Conservation (phyloP, 2,888 invertebrate species). For the Brenthis hecate region DNA sequence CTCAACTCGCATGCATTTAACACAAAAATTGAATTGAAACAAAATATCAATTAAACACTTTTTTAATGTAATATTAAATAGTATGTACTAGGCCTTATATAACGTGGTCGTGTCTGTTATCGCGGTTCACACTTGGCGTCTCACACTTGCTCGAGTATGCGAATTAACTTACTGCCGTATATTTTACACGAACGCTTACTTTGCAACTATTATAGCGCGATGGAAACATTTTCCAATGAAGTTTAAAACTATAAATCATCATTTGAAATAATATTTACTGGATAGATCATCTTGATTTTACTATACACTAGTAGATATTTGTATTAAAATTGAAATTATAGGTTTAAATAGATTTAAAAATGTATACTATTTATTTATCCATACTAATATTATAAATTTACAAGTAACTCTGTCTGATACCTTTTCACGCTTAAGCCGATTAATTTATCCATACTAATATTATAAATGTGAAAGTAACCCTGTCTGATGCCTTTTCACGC, state of each 20-base stretch:
- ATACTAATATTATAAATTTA: too few relatives aligned
- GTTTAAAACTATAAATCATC: constrained; percentile 8
- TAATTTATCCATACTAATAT: too few relatives aligned
- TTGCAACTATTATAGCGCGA: constrained; percentile 28
- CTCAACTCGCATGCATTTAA: too few relatives aligned
- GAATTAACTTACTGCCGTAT: constrained; percentile 42
- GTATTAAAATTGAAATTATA: not conserved
- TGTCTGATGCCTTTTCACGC: too few relatives aligned
- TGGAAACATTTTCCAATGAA: constrained; percentile 7
- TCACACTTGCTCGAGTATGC: constrained; percentile 41
- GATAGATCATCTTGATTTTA: not conserved
- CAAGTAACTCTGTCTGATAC: too few relatives aligned
- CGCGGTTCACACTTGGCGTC: constrained; percentile 44
- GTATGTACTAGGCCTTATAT: constrained; percentile 35
- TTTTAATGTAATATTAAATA: not conserved
- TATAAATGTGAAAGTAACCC: too few relatives aligned
- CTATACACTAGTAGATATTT: not conserved
- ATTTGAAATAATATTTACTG: not conserved
- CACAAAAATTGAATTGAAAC: too few relatives aligned
- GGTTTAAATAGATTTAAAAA: too few relatives aligned
- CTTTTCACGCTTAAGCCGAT: too few relatives aligned
- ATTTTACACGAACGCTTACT: constrained; percentile 37
- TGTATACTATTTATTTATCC: too few relatives aligned
- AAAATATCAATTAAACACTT: not conserved
- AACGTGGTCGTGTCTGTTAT: constrained; percentile 37